Evolutionary conservation across 2,113 vertebrate species (phyloP).

Genomic region (Xiphophorus couchianus): DNA sequence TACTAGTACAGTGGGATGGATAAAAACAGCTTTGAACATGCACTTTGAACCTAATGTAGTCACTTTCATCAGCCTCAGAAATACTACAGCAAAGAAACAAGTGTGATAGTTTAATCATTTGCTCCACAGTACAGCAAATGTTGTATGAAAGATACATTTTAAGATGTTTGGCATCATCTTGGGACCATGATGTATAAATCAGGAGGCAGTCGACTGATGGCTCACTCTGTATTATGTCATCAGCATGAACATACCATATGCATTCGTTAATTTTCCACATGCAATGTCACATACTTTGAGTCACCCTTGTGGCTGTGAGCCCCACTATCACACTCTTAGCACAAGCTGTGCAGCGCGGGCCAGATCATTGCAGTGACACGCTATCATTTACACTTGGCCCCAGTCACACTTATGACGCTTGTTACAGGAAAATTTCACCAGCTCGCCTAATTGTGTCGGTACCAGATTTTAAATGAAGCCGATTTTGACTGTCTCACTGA

Average conservation of each 20-base stretch:
- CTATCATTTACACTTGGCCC: conserved; percentile 63
- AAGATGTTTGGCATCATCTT: background rate
- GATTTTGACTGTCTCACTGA: background rate
- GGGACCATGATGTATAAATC: conserved; percentile 2
- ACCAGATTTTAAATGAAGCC: conserved; percentile 38
- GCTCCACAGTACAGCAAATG: background rate
- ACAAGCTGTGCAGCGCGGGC: conserved; percentile 20
- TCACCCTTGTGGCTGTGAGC: conserved; percentile 65
- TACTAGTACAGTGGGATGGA: conserved; percentile 21
- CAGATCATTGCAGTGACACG: conserved; percentile 57
- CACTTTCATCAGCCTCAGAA: conserved; percentile 54
- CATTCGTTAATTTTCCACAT: conserved; percentile 45
- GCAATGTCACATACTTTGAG: conserved; percentile 59
- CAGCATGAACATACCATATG: conserved; percentile 17
- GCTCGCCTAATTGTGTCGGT: conserved; percentile 29
- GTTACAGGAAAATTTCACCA: conserved; percentile 42
- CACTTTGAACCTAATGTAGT: conserved; percentile 61
- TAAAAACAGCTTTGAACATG: conserved; percentile 54
- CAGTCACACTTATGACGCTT: conserved; percentile 53
- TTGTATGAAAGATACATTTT: conserved; percentile 6
- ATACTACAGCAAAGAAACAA: background rate
- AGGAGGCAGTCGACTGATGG: conserved; percentile 16
- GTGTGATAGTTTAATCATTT: background rate
- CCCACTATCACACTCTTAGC: conserved; percentile 39
- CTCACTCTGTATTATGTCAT: conserved; percentile 33